Conservation (phyloP, 2,113 vertebrate genomes). For the Hiodon tergisus region DNA sequence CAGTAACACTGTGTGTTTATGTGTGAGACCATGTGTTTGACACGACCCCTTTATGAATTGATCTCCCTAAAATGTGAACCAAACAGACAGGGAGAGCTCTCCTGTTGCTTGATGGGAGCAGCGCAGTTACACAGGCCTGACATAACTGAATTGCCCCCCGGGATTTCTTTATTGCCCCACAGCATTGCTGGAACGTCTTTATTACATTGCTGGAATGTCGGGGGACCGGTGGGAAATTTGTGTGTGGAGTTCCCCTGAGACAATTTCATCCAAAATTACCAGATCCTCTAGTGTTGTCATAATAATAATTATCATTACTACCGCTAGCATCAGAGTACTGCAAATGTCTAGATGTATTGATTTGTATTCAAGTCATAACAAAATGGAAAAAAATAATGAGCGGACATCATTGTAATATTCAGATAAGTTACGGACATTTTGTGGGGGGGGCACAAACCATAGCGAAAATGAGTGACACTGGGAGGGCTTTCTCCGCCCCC, state of each 20-base stretch:
- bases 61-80: too few relatives aligned
- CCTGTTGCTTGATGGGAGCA: slow-evolving; percentile 5
- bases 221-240: slow-evolving; percentile 40
- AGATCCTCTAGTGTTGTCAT: slow-evolving; percentile 21
- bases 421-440: too few relatives aligned
- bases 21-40: slow-evolving; percentile 4
- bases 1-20: background rate
- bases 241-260: slow-evolving; percentile 43
- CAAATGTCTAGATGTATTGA: too few relatives aligned
- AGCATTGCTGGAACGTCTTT: background rate
- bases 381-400: too few relatives aligned
- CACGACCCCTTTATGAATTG: background rate
- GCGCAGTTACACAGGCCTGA: slow-evolving; percentile 3
- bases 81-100: background rate
- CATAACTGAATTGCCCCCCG: slow-evolving; percentile 40
- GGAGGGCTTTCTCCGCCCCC: background rate
- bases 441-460: too few relatives aligned
- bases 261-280: slow-evolving; percentile 16
- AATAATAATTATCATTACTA: slow-evolving; percentile 34
- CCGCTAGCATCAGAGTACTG: slow-evolving; percentile 6
- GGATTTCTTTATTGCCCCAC: slow-evolving; percentile 22
- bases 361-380: too few relatives aligned
- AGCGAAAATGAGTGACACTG: background rate
- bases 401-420: too few relatives aligned
- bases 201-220: background rate